Conservation (phyloP, 64 coral and sea anemone species). For the Actinia tenebrosa region DNA sequence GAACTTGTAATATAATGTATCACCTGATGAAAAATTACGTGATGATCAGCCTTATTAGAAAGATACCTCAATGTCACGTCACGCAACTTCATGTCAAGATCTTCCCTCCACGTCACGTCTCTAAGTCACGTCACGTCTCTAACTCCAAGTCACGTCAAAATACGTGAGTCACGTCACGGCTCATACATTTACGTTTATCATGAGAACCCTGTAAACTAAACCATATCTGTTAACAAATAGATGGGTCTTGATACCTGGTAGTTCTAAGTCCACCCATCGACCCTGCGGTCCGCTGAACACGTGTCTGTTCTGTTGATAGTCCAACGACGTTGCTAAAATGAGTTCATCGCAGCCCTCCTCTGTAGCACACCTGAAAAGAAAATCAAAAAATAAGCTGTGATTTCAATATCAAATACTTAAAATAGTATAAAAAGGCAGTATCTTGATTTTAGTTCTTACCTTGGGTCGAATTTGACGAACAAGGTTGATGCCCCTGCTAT, state of each 20-base stretch:
- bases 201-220: no score
- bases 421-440: neutral
- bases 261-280: slow-evolving; percentile 88
- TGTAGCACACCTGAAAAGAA: slow-evolving; percentile 66
- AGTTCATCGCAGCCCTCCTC: slow-evolving; percentile 95
- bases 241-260: slow-evolving; percentile 60
- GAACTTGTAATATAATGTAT: slow-evolving; percentile 79
- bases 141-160: no score
- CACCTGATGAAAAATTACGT: slow-evolving; percentile 44
- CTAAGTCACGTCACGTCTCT: no score
- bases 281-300: slow-evolving; percentile 80
- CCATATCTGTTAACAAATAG: no score
- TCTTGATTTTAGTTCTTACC: slow-evolving; percentile 26
- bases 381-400: neutral
- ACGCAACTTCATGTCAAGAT: no score
- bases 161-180: no score
- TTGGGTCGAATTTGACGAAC: slow-evolving; percentile 94
- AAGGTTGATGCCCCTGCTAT: slow-evolving; percentile 84
- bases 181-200: no score
- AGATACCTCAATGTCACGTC: neutral
- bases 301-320: slow-evolving; percentile 87
- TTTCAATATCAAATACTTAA: neutral
- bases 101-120: no score
- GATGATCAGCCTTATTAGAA: neutral
- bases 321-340: slow-evolving; percentile 66